phyloP scores from a whole-genome alignment of 2,113 vertebrate genomes.

The Aptenodytes forsteri region DNA sequence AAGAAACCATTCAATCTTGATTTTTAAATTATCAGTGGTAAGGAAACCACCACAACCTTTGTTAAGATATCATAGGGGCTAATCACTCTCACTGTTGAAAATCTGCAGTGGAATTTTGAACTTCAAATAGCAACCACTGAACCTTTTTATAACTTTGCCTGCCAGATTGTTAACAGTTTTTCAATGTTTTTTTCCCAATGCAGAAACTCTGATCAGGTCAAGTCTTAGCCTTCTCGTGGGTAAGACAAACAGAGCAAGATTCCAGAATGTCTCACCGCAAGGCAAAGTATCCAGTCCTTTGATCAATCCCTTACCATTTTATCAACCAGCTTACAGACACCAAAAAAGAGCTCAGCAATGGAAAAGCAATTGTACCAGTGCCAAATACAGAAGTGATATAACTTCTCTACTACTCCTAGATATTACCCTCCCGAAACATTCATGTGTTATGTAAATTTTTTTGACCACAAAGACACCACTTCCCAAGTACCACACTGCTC shows the following conservation, averaged over 20 bases:
- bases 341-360: background rate
- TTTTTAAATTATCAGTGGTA: conserved; percentile 27
- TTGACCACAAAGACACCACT: background rate
- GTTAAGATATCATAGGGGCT: conserved; percentile 27
- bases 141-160: conserved; percentile 15
- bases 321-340: conserved; percentile 11
- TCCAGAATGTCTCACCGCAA: conserved; percentile 56
- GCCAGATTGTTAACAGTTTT: conserved; percentile 45
- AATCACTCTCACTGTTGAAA: conserved; percentile 43
- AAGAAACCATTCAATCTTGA: conserved; percentile 42
- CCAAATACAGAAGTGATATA: background rate
- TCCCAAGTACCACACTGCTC: background rate
- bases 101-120: conserved; percentile 42
- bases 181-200: background rate
- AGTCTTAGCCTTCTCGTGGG: conserved; percentile 1
- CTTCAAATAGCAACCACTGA: conserved; percentile 51
- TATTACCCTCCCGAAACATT: background rate
- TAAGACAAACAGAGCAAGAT: conserved; percentile 57
- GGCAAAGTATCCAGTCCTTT: conserved; percentile 30
- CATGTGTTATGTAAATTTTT: background rate
- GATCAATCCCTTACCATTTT: conserved; percentile 23
- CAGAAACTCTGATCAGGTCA: conserved; percentile 48
- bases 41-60: conserved; percentile 48
- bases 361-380: background rate
- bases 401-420: background rate